Conservation (phyloP, 2,888 invertebrate genomes). For the Dioctria rufipes region DNA sequence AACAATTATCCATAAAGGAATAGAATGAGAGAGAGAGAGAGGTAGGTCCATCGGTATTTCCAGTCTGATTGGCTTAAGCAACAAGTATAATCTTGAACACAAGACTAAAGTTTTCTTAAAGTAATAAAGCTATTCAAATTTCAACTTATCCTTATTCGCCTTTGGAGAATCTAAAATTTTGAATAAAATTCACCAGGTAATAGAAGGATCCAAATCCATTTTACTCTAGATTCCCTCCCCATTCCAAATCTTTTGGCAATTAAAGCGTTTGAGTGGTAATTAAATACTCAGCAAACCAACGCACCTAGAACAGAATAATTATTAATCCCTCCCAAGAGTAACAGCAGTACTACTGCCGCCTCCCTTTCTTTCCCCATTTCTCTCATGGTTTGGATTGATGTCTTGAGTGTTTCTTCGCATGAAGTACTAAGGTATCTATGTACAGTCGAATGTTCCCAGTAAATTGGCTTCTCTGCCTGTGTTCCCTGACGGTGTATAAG, state of each 20-base stretch:
- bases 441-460: too few species aligned
- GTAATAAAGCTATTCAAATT: not conserved
- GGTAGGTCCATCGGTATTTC: not conserved
- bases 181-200: not conserved
- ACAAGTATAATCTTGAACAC: not conserved
- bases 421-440: too few species aligned
- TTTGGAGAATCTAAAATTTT: not conserved
- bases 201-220: not conserved
- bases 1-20: not conserved
- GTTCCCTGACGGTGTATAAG: not conserved
- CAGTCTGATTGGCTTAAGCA: not conserved
- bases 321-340: conserved; percentile 7
- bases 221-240: not conserved
- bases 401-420: not conserved
- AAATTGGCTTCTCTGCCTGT: not conserved
- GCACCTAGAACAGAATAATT: conserved; percentile 34
- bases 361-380: not conserved
- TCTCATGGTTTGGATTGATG: not conserved
- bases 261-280: conserved; percentile 28
- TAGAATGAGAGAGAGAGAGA: not conserved
- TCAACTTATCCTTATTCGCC: not conserved
- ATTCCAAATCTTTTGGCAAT: not conserved
- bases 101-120: not conserved
- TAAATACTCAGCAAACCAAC: conserved; percentile 22
- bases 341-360: not conserved